phyloP scores from a whole-genome alignment of 2,797 vertebrate genomes.

The Enteromius paludinosus region DNA sequence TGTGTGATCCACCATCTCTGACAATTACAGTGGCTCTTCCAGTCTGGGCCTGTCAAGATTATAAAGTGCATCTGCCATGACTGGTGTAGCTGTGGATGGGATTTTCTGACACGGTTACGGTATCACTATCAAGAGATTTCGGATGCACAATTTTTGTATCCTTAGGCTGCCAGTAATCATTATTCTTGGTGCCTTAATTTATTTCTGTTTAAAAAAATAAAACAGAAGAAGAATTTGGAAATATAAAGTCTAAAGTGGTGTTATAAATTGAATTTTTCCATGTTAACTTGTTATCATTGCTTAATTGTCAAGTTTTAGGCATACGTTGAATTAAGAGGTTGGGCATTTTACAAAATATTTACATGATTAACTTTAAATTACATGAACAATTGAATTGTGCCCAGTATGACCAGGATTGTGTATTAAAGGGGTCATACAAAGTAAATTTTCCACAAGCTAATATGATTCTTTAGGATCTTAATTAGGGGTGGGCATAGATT shows the following conservation, averaged over 20 bases:
- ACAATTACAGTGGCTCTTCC: neutral
- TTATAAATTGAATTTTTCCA: neutral
- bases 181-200: neutral
- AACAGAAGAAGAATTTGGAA: fast-evolving
- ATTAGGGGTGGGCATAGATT: too few species aligned
- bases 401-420: neutral
- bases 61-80: conserved; percentile 95
- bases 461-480: too few species aligned
- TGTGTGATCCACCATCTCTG: neutral
- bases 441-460: too few species aligned
- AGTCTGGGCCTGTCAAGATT: too few species aligned
- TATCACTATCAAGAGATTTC: conserved; percentile 99
- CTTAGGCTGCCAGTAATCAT: conserved; percentile 77
- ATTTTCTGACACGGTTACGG: conserved; percentile 70
- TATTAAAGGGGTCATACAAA: neutral
- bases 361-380: neutral
- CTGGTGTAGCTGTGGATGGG: conserved; percentile 76
- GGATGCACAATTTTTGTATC: conserved; percentile 91
- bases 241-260: neutral
- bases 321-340: neutral
- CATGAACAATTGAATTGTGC: neutral
- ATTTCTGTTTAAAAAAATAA: neutral
- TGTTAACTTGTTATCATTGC: neutral
- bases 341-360: neutral
- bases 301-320: neutral